Evolutionary conservation across 2,888 invertebrate genomes (phyloP), one percentile per base, ranked within the genome.

Genomic region (Plemyria rubiginata): DNA sequence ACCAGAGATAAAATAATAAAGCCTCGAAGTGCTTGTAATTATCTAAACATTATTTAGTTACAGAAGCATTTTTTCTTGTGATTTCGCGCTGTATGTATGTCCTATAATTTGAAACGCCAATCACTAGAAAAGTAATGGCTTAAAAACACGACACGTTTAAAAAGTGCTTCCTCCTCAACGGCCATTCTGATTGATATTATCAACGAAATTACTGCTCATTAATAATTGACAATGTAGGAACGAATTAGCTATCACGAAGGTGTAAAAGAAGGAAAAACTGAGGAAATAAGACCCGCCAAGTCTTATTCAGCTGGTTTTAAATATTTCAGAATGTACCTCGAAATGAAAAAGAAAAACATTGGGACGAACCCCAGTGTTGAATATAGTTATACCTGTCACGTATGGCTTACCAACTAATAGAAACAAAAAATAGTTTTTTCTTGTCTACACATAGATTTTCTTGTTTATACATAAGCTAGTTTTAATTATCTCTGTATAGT

Each of bases 191-290:
- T 46, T 13, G 46, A 46, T 53, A 38, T 38, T 38, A 60, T 57
- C 54, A 51, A 54, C 51, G n/a, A 65, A 60, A 65, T 60, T 57
- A 48, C 57, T 28, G 45, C 49, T 60, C 45, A 48, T 43, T 13
- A 52, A 54, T 60, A 60, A 52, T 48, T 49, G 57, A 60, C 56
- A 54, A 38, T 50, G 45, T 36, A 60, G 56, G 64, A 65, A 65
- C 60, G 46, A 51, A 65, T 65, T 60, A 60, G 8, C 46, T 11
- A 13, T 57, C 64, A 64, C 64, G 64, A 56, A 64, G 43, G 60
- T 57, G 56, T 11, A 28, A 49, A 38, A 29, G 50, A 45, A 11
- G 22, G 16, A 52, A 56, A 41, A 52, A 48, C 29, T 48, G 54
- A 50, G 54, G 58, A 57, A 58, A 50, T 49, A 15, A 45, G 16